phyloP scores from a whole-genome alignment of 2,888 invertebrate genomes.

The Rotaria macrura region DNA sequence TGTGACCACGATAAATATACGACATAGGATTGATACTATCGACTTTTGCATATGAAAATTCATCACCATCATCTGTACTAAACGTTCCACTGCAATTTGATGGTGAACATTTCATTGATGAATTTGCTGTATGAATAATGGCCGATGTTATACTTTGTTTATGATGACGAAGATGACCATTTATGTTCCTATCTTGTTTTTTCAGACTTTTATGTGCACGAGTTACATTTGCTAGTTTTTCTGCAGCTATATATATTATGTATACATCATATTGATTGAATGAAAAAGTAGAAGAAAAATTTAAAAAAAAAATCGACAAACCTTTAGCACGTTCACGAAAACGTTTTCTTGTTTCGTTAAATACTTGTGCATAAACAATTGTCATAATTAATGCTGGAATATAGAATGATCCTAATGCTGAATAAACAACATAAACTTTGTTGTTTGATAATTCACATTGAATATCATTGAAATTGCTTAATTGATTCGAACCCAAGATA shows the following conservation, averaged over 20 bases:
- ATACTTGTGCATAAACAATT: slow-evolving; percentile 87
- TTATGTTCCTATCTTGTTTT: not conserved
- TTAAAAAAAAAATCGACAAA: not conserved
- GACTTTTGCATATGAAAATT: not conserved
- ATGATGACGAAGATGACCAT: not conserved
- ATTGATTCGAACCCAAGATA: not conserved
- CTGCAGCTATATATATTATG: slow-evolving; percentile 27
- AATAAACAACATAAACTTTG: slow-evolving; percentile 79
- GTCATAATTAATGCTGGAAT: slow-evolving; percentile 87
- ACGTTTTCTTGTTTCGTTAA: slow-evolving; percentile 74
- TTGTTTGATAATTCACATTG: slow-evolving; percentile 63
- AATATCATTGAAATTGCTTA: slow-evolving; percentile 29
- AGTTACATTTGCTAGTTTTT: slow-evolving; percentile 28
- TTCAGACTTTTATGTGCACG: not conserved
- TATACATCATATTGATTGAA: not conserved
- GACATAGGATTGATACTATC: not conserved
- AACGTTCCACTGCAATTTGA: not conserved
- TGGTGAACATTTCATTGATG: not conserved
- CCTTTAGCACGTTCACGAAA: slow-evolving; percentile 42
- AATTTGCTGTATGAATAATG: not conserved
- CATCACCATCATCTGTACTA: not conserved
- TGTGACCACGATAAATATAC: not conserved
- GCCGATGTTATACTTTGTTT: not conserved
- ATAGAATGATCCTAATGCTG: slow-evolving; percentile 82
- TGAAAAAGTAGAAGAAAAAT: not conserved